Evolutionary conservation across 1,140 invertebrate genomes (phyloP).

Genomic region (Drosophila pandora): DNA sequence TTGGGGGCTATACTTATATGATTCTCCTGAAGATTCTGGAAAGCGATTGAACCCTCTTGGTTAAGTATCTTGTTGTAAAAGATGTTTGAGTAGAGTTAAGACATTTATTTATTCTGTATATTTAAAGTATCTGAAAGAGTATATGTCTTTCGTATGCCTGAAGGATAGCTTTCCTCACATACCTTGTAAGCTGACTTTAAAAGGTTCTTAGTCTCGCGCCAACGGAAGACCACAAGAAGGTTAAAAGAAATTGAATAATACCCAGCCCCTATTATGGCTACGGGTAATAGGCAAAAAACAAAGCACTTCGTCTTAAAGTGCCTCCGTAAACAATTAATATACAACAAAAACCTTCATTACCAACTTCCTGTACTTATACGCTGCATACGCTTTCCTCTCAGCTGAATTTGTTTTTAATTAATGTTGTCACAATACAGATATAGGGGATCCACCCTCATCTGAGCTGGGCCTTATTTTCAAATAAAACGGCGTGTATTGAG

Average conservation of each 20-base stretch:
- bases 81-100: too few relatives aligned
- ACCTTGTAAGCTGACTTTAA: neutral
- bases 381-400: conserved; percentile 22
- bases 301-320: conserved; percentile 44
- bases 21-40: too few relatives aligned
- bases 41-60: too few relatives aligned
- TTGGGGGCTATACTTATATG: too few relatives aligned
- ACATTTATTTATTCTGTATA: too few relatives aligned
- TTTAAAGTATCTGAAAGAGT: neutral
- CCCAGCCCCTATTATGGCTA: conserved; percentile 14
- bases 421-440: conserved; percentile 32
- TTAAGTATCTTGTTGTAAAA: too few relatives aligned
- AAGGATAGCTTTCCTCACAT: neutral
- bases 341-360: neutral
- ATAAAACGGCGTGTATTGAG: conserved; percentile 18
- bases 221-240: neutral
- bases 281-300: conserved; percentile 52
- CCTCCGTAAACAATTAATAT: conserved; percentile 37
- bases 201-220: neutral
- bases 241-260: conserved; percentile 57
- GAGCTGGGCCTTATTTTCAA: conserved; percentile 21
- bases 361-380: conserved; percentile 1
- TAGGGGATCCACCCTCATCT: conserved; percentile 10
- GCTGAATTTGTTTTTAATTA: conserved; percentile 66
- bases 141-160: neutral